phyloP scores from a whole-genome alignment of 2,888 invertebrate species.

The Mylabris sibirica region DNA sequence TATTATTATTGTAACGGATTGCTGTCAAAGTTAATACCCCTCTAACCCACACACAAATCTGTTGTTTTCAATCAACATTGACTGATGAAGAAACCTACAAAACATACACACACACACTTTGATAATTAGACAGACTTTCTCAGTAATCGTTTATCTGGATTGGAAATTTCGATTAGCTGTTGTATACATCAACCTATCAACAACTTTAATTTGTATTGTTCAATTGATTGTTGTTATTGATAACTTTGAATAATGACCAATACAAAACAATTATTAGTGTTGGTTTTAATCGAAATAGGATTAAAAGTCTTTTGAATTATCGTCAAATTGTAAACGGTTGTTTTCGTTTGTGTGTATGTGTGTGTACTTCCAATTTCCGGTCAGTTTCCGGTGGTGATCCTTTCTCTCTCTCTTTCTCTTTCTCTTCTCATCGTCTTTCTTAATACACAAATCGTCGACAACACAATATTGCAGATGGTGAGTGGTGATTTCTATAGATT shows the following conservation, averaged over 20 bases:
- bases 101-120: conserved; percentile 41
- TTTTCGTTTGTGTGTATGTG: conserved; percentile 38
- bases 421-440: background rate
- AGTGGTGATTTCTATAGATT: background rate
- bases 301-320: background rate
- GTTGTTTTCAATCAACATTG: conserved; percentile 18
- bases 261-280: too few relatives aligned
- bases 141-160: conserved; percentile 33
- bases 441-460: too few relatives aligned
- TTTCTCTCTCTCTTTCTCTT: too few relatives aligned
- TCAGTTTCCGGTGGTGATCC: conserved; percentile 34
- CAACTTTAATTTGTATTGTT: background rate
- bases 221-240: too few relatives aligned
- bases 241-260: too few relatives aligned
- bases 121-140: conserved; percentile 39
- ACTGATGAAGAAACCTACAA: conserved; percentile 41
- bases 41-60: background rate
- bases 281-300: too few relatives aligned
- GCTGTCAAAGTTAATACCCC: background rate
- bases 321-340: conserved; percentile 22
- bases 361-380: conserved; percentile 42
- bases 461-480: background rate
- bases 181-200: conserved; percentile 10
- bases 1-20: background rate
- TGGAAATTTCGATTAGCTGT: conserved; percentile 41